Percentiles rank a stretch among this genome's conserved stretches.
Conservation (phyloP, 2,797 vertebrate species). For the Sebastes alutus region DNA sequence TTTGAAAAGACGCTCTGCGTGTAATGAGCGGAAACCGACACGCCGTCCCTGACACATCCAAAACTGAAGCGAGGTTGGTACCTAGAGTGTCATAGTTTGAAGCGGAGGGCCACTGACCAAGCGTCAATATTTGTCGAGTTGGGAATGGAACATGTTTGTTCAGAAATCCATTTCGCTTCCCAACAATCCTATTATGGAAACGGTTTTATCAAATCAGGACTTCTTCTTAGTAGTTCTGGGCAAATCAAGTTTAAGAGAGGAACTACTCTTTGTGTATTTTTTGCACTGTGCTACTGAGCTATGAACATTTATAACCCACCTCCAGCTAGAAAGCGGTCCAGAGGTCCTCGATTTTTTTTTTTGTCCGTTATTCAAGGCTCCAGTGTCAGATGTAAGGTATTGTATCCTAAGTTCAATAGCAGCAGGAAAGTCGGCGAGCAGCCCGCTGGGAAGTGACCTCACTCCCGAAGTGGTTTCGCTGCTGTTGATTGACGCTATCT, state of each 20-base stretch:
- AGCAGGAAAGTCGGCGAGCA: conserved; percentile 30
- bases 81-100: too few species aligned
- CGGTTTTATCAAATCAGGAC: not conserved
- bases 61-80: too few species aligned
- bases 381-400: conserved; percentile 31
- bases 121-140: too few species aligned
- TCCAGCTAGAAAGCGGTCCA: not conserved
- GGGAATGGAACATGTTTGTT: too few species aligned
- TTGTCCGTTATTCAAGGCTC: conserved; percentile 29
- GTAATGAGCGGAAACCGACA: too few species aligned
- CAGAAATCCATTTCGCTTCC: not conserved
- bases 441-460: conserved; percentile 62
- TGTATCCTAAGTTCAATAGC: conserved; percentile 40
- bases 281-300: not conserved
- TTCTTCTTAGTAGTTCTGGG: not conserved
- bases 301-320: not conserved
- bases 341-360: conserved; percentile 29
- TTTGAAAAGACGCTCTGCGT: too few species aligned
- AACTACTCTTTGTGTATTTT: not conserved
- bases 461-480: conserved; percentile 52
- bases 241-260: not conserved
- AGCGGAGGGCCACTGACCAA: too few species aligned
- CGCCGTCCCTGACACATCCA: too few species aligned
- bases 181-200: not conserved
- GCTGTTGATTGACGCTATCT: conserved; percentile 67